Percentiles rank a stretch among this genome's conserved stretches.
Conservation (phyloP, 2,113 vertebrate species). For the Cettia cetti region DNA sequence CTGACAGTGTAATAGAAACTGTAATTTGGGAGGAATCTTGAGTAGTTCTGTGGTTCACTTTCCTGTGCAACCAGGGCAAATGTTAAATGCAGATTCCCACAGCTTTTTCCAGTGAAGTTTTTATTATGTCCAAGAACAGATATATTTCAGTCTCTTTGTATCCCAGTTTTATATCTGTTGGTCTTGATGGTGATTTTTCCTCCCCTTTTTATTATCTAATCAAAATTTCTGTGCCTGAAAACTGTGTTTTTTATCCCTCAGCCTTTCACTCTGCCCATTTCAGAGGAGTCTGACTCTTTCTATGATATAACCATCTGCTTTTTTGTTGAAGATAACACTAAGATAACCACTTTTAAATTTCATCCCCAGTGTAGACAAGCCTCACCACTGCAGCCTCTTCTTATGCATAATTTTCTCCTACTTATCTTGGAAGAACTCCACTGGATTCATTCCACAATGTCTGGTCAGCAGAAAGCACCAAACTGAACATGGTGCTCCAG, state of each 20-base stretch:
- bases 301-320: neutral
- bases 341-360: neutral
- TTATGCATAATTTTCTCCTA: neutral
- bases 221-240: neutral
- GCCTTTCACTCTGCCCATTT: neutral
- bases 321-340: neutral
- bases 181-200: neutral
- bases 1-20: accelerated
- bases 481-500: neutral
- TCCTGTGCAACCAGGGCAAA: neutral
- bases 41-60: neutral
- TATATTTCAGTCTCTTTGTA: neutral
- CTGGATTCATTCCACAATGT: neutral
- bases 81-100: neutral
- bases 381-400: neutral
- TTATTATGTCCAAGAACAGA: neutral
- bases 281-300: neutral
- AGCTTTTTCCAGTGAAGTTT: neutral
- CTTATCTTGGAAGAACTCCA: neutral
- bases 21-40: neutral
- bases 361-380: neutral
- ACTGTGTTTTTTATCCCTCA: accelerated
- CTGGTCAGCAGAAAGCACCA: neutral
- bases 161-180: neutral
- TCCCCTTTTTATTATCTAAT: neutral